Evolutionary conservation across 2,113 vertebrate species (phyloP).

Genomic region (Tor tambroides): DNA sequence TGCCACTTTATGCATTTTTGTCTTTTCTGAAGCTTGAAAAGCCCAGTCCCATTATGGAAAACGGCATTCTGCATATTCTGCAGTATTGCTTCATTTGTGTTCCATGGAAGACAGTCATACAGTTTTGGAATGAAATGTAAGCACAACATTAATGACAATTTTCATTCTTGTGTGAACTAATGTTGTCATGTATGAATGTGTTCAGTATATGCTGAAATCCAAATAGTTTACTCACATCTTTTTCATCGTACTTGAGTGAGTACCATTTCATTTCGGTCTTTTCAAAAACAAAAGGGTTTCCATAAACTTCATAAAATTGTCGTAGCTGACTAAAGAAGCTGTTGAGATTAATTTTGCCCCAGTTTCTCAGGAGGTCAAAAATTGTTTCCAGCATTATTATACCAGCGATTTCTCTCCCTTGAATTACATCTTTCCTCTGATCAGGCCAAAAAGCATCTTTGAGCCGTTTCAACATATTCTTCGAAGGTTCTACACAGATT

Average conservation of each 20-base stretch:
- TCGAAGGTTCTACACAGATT: slow-evolving; percentile 70
- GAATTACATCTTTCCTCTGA: slow-evolving; percentile 56
- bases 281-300: slow-evolving; percentile 68
- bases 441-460: slow-evolving; percentile 41
- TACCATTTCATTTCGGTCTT: slow-evolving; percentile 35
- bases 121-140: too few species aligned
- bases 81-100: too few species aligned
- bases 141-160: too few species aligned
- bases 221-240: slow-evolving; percentile 73
- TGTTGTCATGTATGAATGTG: neutral
- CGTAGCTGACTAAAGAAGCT: slow-evolving; percentile 77
- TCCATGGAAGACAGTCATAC: too few species aligned
- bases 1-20: too few species aligned
- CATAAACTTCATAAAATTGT: slow-evolving; percentile 77
- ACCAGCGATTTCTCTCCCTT: slow-evolving; percentile 80
- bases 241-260: slow-evolving; percentile 59
- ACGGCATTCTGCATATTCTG: too few species aligned
- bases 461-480: accelerated
- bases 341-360: slow-evolving; percentile 75
- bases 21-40: too few species aligned
- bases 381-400: slow-evolving; percentile 81
- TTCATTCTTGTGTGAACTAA: neutral
- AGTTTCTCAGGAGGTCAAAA: slow-evolving; percentile 81
- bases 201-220: neutral
- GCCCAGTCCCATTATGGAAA: too few species aligned